Percentiles rank a stretch among this genome's conserved stretches.
Evolutionary conservation across 2,797 vertebrate genomes (phyloP).

Genomic region (Dermochelys coriacea): DNA sequence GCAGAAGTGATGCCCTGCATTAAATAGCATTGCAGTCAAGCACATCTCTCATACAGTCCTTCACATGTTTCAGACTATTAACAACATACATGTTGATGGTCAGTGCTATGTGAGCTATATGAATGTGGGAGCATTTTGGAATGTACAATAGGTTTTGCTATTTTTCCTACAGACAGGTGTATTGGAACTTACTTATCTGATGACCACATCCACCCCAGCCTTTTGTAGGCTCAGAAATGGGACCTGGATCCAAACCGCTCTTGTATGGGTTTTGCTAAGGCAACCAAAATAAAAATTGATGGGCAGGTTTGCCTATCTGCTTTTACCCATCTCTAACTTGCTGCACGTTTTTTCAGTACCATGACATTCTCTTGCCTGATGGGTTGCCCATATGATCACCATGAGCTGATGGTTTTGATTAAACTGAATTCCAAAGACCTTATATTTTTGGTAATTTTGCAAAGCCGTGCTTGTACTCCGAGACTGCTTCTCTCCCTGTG

Average conservation of each 20-base stretch:
- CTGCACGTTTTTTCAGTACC: conserved; percentile 30
- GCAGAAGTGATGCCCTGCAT: accelerated
- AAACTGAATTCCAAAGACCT: neutral
- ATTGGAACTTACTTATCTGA: conserved; percentile 58
- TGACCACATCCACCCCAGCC: conserved; percentile 55
- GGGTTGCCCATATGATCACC: conserved; percentile 9
- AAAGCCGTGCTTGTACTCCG: neutral
- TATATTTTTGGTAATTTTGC: neutral
- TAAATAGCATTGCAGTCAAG: neutral
- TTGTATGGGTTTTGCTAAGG: conserved; percentile 71
- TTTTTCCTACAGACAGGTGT: conserved; percentile 49
- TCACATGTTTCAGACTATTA: neutral
- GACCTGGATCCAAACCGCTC: conserved; percentile 62
- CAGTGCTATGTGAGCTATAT: neutral
- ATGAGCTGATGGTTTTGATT: neutral
- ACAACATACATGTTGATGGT: conserved; percentile 9
- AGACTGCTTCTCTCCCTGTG: neutral
- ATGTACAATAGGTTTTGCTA: conserved; percentile 20
- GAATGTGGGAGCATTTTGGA: conserved; percentile 24
- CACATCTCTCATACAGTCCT: neutral
- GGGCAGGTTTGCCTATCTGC: conserved; percentile 49
- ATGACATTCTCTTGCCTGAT: conserved; percentile 26
- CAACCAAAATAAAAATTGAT: conserved; percentile 66
- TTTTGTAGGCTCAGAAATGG: conserved; percentile 66
- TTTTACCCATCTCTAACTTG: conserved; percentile 63